phyloP scores from a whole-genome alignment of 2,797 vertebrate species.

The Mormyrops attenuatus region DNA sequence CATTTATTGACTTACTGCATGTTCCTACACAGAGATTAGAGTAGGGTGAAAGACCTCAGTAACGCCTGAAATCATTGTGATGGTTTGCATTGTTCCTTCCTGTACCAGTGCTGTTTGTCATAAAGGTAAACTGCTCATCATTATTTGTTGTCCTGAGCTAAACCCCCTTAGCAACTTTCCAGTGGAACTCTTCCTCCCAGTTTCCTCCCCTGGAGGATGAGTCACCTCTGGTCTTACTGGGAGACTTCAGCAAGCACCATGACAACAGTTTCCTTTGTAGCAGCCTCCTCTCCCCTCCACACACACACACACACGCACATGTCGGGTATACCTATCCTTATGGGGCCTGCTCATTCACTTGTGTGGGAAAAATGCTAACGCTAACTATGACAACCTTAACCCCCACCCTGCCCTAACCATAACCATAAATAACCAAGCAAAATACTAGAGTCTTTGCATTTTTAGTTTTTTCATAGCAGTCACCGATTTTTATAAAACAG shows the following conservation, averaged over 20 bases:
- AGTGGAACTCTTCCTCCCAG: not conserved
- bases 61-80: not conserved
- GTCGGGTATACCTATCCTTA: too few relatives aligned
- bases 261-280: not conserved
- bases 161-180: not conserved
- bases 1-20: not conserved
- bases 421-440: too few relatives aligned
- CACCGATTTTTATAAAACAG: too few relatives aligned
- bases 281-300: not conserved
- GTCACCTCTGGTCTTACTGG: not conserved
- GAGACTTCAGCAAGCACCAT: conserved; percentile 1
- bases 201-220: conserved; percentile 5
- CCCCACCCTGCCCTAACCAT: too few relatives aligned
- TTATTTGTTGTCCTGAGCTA: not conserved
- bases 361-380: too few relatives aligned
- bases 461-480: too few relatives aligned
- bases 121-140: not conserved
- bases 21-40: not conserved
- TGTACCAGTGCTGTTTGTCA: not conserved
- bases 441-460: too few relatives aligned
- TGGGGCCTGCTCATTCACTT: too few relatives aligned
- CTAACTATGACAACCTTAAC: too few relatives aligned
- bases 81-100: not conserved
- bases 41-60: not conserved
- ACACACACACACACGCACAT: not conserved